Evolutionary conservation across 2,888 invertebrate species (phyloP).

Genomic region (Timema cristinae): DNA sequence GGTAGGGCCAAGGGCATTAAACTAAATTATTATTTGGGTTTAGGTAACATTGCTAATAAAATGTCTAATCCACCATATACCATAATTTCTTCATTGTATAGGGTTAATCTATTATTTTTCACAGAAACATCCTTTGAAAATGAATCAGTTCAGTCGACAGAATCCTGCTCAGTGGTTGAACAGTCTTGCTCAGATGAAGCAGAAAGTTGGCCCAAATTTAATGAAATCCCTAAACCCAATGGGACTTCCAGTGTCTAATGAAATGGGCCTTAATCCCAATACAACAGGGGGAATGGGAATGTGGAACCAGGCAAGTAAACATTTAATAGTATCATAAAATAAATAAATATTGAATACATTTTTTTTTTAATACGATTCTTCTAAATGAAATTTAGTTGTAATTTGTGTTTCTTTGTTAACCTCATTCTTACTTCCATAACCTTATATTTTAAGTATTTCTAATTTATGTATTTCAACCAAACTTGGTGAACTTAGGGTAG

Average conservation of each 20-base stretch:
- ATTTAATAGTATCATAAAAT: not conserved
- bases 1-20: too few relatives aligned
- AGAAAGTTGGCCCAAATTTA: conserved; percentile 52
- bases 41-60: too few relatives aligned
- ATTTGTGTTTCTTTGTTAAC: too few relatives aligned
- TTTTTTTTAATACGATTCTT: too few relatives aligned
- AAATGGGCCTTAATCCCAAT: conserved; percentile 34
- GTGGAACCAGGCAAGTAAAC: conserved; percentile 29
- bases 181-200: conserved; percentile 71
- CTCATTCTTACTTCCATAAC: too few relatives aligned
- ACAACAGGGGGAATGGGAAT: conserved; percentile 35
- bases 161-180: conserved; percentile 78
- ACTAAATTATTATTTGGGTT: too few relatives aligned
- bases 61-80: too few relatives aligned
- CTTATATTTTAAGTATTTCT: too few relatives aligned
- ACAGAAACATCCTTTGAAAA: conserved; percentile 86
- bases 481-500: too few relatives aligned
- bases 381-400: too few relatives aligned
- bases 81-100: not conserved
- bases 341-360: too few relatives aligned
- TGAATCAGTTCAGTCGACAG: conserved; percentile 80
- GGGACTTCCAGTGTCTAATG: conserved; percentile 27
- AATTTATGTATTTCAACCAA: too few relatives aligned
- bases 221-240: conserved; percentile 29
- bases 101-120: conserved; percentile 43